These are phyloP conservation scores for Ips typographus DNA, from an alignment of 1,140 invertebrate genomes.

Conservation along the genomic window DNA sequence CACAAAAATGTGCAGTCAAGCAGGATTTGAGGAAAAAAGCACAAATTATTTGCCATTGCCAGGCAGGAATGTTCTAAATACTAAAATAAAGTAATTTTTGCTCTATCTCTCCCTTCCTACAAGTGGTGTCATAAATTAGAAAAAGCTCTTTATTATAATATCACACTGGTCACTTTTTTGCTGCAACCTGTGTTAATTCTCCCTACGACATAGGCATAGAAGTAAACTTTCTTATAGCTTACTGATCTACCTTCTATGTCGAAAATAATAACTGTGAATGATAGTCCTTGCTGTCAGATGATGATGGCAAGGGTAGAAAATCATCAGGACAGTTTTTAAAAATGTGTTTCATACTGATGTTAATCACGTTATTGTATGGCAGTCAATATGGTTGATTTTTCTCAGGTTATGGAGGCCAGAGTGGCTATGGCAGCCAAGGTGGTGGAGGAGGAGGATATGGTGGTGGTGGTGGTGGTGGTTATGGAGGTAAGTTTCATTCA, in stretches of 20 bases:
- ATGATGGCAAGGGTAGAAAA: conserved; percentile 42
- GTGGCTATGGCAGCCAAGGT: conserved; percentile 36
- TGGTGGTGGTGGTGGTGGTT: conserved; percentile 40
- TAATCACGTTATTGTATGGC: neutral
- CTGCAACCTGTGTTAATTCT: too few relatives aligned
- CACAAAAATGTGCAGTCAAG: too few relatives aligned
- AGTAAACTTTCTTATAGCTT: conserved; percentile 26
- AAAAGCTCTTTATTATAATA: too few relatives aligned
- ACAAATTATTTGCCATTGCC: too few relatives aligned
- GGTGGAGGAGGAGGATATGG: conserved; percentile 37
- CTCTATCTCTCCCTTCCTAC: too few relatives aligned
- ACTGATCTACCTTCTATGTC: conserved; percentile 42
- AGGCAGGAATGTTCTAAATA: too few relatives aligned
- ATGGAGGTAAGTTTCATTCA: conserved; percentile 32
- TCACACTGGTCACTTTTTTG: too few relatives aligned
- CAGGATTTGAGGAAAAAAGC: too few relatives aligned
- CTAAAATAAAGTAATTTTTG: too few relatives aligned
- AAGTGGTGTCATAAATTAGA: too few relatives aligned
- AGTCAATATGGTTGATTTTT: neutral
- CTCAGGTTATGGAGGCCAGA: conserved; percentile 32
- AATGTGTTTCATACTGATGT: neutral
- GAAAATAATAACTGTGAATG: conserved; percentile 37
- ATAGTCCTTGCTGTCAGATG: conserved; percentile 41
- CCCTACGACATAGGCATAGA: conserved; percentile 42
- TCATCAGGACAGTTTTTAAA: conserved; percentile 37